phyloP scores from a whole-genome alignment of 2,797 vertebrate species.

The Synaphobranchus kaupii region DNA sequence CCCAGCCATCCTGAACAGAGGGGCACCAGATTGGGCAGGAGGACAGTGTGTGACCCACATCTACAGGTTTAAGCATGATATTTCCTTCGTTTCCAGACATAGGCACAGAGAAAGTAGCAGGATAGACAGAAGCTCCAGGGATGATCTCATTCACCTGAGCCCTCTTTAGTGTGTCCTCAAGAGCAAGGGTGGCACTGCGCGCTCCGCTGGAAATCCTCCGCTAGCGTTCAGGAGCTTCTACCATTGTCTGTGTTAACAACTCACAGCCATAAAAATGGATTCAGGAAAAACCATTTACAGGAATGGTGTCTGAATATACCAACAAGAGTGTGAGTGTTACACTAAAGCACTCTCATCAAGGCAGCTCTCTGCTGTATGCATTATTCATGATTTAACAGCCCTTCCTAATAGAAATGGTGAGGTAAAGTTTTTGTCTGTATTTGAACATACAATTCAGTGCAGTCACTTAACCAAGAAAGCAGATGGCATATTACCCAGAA shows the following conservation, averaged over 20 bases:
- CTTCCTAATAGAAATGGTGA: neutral
- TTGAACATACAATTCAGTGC: neutral
- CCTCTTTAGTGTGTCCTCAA: neutral
- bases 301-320: conserved; percentile 3
- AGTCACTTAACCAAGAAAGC: conserved; percentile 11
- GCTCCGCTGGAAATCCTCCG: neutral
- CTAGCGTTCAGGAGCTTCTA: neutral
- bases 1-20: conserved; percentile 7
- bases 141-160: neutral
- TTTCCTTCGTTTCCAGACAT: conserved; percentile 45
- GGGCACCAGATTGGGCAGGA: neutral
- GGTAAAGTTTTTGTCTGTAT: conserved; percentile 5
- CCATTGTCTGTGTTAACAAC: conserved; percentile 28
- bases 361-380: neutral
- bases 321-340: conserved; percentile 7
- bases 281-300: neutral
- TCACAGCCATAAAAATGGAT: conserved; percentile 8
- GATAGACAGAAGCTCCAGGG: neutral
- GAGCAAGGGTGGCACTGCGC: neutral
- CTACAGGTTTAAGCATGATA: neutral
- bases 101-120: conserved; percentile 43
- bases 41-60: conserved; percentile 17
- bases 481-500: conserved; percentile 23
- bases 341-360: neutral
- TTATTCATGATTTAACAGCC: neutral